phyloP scores from a whole-genome alignment of 2,113 vertebrate species.

The Bubo scandiacus region DNA sequence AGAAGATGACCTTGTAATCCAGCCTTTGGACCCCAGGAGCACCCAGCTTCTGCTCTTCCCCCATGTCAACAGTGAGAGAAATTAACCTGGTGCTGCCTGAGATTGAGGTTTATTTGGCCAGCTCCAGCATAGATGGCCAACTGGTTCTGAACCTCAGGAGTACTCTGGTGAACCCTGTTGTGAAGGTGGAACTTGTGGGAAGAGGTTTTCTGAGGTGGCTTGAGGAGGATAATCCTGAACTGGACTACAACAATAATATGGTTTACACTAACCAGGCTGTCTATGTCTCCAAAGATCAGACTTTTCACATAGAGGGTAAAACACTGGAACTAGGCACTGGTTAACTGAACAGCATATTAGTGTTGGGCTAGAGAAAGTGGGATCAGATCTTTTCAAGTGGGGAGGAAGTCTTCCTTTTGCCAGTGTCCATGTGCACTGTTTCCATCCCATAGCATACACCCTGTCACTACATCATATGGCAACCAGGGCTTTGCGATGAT shows the following conservation, averaged over 20 bases:
- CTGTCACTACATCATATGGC: background rate
- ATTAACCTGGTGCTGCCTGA: background rate
- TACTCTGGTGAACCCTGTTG: background rate
- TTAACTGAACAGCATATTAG: background rate
- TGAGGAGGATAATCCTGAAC: background rate
- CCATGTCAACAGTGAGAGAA: background rate
- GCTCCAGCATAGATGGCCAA: background rate
- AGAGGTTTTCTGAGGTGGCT: background rate
- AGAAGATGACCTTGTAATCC: background rate
- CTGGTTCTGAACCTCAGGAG: background rate
- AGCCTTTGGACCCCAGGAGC: background rate
- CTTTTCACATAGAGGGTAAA: background rate
- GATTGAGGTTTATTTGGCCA: background rate
- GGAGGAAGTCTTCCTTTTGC: background rate
- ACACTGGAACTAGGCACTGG: accelerated
- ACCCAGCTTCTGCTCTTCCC: background rate
- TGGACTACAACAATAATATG: background rate
- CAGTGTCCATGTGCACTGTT: background rate
- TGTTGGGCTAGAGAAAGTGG: background rate
- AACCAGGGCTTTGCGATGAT: background rate
- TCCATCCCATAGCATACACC: background rate
- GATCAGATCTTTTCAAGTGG: background rate
- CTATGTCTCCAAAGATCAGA: background rate
- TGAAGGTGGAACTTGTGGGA: background rate
- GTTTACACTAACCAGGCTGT: background rate